Base-by-base conservation (phyloP, 2,797 vertebrate species). In the Merluccius polli region DNA sequence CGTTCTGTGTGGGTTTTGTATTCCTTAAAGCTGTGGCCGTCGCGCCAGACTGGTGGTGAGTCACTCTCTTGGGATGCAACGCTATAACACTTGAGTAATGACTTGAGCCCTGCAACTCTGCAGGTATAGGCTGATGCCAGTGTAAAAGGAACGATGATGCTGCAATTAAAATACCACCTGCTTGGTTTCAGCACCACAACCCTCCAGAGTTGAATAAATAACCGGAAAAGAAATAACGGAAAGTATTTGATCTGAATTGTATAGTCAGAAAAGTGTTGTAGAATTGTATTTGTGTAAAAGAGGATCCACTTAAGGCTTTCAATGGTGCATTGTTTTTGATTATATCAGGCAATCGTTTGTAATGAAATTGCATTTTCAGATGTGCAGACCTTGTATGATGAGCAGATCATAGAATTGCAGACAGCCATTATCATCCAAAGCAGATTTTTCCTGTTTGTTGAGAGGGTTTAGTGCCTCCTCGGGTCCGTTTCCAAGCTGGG, bases 1-100 rank as follows among this genome's bases (percentile, higher is more conserved):
- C 16, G 68, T 73, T 79, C 63, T 75, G 59, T 71, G 69, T 67
- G 33, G 33, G 30, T 65, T 12, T 35, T 73, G 41, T 18, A 18
- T 32, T 73, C 41, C 1, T 0, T 18, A 52, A 21, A 31, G 35
- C 9, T 38, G 18, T 32, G 18, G 33, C 36, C 27, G n/a, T 10
- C 24, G 2, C 70, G 3, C 4, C 12, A 59, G 52, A n/a, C 71
- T 48, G 36, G 6, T 11, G 83, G 79, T 80, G 80, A 86, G 48
- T 85, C 77, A 72, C 10, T 76, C 65, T 59, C 67, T 35, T 38
- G 27, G 41, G 63, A 36, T 16, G 27, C 75, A 78, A 31, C 71
- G 48, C 59, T 65, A 72, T 65, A 77, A 73, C 24, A 35, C 73
- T 68, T 71, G 38, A 74, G 59, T 76, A 41, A 83, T 75, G 32